phyloP scores from a whole-genome alignment of 2,113 vertebrate genomes.

The Pandion haliaetus region DNA sequence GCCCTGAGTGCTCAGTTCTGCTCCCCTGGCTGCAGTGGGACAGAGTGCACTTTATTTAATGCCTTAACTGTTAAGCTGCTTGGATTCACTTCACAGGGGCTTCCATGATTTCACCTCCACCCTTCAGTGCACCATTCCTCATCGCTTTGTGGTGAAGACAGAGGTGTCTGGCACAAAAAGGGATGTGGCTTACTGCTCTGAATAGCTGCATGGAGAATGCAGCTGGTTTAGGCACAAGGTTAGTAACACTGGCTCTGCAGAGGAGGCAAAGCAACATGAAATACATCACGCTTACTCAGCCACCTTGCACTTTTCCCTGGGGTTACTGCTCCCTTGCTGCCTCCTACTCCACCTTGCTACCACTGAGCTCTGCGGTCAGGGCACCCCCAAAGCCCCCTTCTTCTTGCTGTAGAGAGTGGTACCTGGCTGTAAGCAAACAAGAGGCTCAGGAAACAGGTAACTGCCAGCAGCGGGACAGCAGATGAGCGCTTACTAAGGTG shows the following conservation, averaged over 20 bases:
- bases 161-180: neutral
- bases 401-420: neutral
- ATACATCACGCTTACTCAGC: rapidly evolving
- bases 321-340: neutral
- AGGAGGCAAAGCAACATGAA: neutral
- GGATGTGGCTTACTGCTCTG: neutral
- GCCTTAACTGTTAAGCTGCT: neutral
- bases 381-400: neutral
- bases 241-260: neutral
- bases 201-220: neutral
- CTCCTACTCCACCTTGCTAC: neutral
- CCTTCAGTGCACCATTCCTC: rapidly evolving
- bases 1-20: rapidly evolving
- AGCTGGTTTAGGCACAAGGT: neutral
- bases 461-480: neutral
- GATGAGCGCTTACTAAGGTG: neutral
- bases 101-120: neutral
- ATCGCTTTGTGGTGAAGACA: rapidly evolving
- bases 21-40: rapidly evolving
- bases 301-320: neutral
- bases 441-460: neutral
- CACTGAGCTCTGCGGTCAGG: neutral
- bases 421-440: neutral
- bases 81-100: neutral
- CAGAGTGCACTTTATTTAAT: neutral